Conservation (phyloP, 2,113 vertebrate species). For the Erinaceus europaeus region DNA sequence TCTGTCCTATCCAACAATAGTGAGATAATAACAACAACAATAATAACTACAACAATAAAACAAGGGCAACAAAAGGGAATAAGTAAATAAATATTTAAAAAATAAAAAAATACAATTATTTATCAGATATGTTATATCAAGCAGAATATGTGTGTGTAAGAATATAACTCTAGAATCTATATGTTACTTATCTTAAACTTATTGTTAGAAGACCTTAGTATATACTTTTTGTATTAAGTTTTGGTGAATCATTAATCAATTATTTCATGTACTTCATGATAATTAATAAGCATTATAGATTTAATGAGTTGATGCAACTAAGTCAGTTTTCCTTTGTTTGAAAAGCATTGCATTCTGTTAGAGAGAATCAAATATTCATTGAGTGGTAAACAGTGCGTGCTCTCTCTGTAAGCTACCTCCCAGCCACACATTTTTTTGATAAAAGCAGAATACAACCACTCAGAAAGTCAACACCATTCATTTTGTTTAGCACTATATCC, state of each 20-base stretch:
- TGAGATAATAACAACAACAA: no score
- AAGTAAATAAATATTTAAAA: no score
- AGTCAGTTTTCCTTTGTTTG: neutral
- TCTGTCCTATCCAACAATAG: no score
- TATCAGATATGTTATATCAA: no score
- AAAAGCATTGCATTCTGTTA: neutral
- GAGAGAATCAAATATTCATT: neutral
- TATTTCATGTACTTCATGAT: neutral
- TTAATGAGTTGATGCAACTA: neutral
- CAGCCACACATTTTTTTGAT: no score
- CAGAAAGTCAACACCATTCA: neutral
- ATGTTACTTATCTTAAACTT: neutral
- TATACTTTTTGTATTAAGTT: conserved; percentile 34
- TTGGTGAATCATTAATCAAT: conserved; percentile 47
- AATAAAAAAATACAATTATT: no score
- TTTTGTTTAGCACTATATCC: neutral
- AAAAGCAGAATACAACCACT: neutral
- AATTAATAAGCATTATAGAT: conserved; percentile 36
- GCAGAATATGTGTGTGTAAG: no score
- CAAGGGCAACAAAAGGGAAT: no score
- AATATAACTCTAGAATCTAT: no score
- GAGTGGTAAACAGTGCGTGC: no score
- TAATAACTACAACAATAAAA: no score
- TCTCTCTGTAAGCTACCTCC: no score
- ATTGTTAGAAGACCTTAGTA: conserved; percentile 43